Conservation (phyloP, 2,797 vertebrate species). For the Bradypodion ventrale region DNA sequence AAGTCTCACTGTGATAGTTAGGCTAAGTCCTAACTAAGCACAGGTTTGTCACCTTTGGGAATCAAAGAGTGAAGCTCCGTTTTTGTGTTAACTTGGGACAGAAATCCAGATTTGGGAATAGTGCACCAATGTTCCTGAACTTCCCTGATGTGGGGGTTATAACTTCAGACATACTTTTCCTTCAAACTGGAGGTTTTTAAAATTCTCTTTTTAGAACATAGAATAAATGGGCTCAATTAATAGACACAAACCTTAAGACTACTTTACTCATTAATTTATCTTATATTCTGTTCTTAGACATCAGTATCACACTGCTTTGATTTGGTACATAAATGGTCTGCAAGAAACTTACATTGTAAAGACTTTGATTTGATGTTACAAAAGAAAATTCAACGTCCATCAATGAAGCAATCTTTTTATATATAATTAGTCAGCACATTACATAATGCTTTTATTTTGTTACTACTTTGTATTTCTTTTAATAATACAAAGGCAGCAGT, state of each 20-base stretch:
- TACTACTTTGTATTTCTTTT: constrained; percentile 54
- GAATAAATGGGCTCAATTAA: background rate
- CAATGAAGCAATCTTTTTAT: constrained; percentile 53
- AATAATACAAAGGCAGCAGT: constrained; percentile 64
- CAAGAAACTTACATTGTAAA: constrained; percentile 65
- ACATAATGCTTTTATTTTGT: constrained; percentile 57
- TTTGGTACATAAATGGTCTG: constrained; percentile 60
- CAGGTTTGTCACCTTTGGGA: too few species aligned
- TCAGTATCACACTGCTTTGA: constrained; percentile 33
- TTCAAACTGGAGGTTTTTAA: too few species aligned
- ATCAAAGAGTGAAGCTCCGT: too few species aligned
- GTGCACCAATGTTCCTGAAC: too few species aligned
- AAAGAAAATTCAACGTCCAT: constrained; percentile 67
- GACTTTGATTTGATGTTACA: constrained; percentile 72
- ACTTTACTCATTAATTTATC: constrained; percentile 62
- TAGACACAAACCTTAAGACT: background rate
- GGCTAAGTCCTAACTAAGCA: too few species aligned
- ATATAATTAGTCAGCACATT: constrained; percentile 65
- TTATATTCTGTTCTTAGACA: constrained; percentile 58
- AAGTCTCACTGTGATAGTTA: too few species aligned
- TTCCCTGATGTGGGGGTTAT: too few species aligned
- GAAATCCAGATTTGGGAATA: too few species aligned
- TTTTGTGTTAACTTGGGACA: too few species aligned
- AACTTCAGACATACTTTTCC: too few species aligned
- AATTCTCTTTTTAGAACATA: background rate